These are phyloP conservation scores for Microctenopoma stevenorrisi DNA, from an alignment of 2,797 vertebrate species.

Conservation along the genomic window DNA sequence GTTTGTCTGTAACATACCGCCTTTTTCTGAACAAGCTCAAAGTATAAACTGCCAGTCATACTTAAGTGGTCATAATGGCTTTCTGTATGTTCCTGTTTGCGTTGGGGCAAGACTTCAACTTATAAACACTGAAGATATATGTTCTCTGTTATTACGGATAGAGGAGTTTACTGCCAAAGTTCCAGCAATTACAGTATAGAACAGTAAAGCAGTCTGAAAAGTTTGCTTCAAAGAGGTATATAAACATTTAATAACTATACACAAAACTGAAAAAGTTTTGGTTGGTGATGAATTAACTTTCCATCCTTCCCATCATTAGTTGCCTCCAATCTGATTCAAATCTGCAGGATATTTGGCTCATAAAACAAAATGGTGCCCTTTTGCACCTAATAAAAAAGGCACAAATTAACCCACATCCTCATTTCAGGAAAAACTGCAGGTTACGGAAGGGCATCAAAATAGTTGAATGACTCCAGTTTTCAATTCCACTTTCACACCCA, in stretches of 20 bases:
- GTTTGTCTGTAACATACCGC: conserved; percentile 33
- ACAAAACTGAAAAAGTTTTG: conserved; percentile 20
- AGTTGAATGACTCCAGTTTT: conserved; percentile 16
- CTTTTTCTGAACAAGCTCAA: conserved; percentile 16
- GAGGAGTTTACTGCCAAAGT: conserved; percentile 21
- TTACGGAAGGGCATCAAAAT: conserved; percentile 29
- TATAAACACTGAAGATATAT: conserved; percentile 34
- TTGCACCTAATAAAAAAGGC: conserved; percentile 55
- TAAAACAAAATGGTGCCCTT: conserved; percentile 63
- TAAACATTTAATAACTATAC: conserved; percentile 60
- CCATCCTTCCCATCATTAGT: conserved; percentile 51
- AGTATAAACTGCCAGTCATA: conserved; percentile 31
- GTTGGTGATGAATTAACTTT: conserved; percentile 32
- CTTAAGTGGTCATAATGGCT: conserved; percentile 22
- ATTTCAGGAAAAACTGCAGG: conserved; percentile 27
- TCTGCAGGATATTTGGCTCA: conserved; percentile 53
- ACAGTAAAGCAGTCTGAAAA: conserved; percentile 17
- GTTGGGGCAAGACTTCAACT: conserved; percentile 11
- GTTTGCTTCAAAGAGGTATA: conserved; percentile 48
- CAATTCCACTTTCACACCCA: conserved; percentile 24
- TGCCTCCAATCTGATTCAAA: conserved; percentile 43
- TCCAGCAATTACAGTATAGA: conserved; percentile 36
- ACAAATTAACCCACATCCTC: conserved; percentile 55
- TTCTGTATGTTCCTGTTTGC: conserved; percentile 38
- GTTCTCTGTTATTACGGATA: conserved; percentile 48